Base-by-base conservation (phyloP, 2,797 vertebrate genomes). In the Calcarius lapponicus region DNA sequence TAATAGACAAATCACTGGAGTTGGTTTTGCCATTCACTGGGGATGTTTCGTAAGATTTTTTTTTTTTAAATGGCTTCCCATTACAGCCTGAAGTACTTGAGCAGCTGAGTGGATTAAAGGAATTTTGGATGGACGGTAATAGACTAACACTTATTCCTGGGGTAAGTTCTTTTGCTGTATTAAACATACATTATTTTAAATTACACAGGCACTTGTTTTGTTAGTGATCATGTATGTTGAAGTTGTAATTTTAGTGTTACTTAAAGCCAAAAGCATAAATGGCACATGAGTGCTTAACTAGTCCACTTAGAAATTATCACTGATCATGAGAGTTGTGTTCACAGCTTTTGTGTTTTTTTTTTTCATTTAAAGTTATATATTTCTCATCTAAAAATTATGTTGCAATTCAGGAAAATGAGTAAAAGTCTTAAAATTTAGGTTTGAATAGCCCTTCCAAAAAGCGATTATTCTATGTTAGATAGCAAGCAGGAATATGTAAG, bases 51-150 rank as follows among this genome's bases (percentile, higher is more conserved):
- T 21, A 81, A 66, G 3, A 31, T 74, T 67, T 88, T 81, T 40
- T 81, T 40, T 72, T 75, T 54, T 32, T 1, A 3, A 75, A 48
- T 15, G 2, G 1, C 21, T 92, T 89, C 36, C 22, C 42, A 94
- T 96, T 96, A 73, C 91, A 99, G 99, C 99, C 99, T 99, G 99
- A 99, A 98, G 99, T 99, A 95, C 96, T 99, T 98, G 99, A 99
- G 98, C 99, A 99, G 97, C 98, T 99, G 96, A 98, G 97, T 92
- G 99, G 98, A 96, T 98, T 99, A 97, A 99, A 98, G 97, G 99
- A 99, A 97, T 98, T 99, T 97, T 99, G 99, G 99, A 99, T 99
- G 97, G 99, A 99, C 81, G 99, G 99, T 90, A 99, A 99, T 97
- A 98, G 98, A 97, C 97, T 99, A 96, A 98, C 99, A 17, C 98